Conservation (phyloP, 2,797 vertebrate genomes). For the Mastacembelus armatus region DNA sequence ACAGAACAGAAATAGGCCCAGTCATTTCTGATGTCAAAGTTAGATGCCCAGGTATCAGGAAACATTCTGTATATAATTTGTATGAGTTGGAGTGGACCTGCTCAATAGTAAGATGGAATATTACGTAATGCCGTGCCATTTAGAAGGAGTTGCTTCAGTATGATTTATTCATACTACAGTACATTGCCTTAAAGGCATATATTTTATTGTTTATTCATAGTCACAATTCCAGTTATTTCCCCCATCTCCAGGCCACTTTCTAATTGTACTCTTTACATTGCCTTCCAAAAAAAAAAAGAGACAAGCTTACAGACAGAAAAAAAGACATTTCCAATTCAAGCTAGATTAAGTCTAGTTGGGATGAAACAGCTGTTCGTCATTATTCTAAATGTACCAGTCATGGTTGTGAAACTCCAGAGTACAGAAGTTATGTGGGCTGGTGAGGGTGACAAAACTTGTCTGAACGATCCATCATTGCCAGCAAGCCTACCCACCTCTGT, state of each 20-base stretch:
- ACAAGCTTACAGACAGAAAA: too few species aligned
- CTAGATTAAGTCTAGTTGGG: too few species aligned
- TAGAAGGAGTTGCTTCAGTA: not conserved
- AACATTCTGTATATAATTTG: too few species aligned
- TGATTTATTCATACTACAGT: not conserved
- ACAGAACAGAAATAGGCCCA: too few species aligned
- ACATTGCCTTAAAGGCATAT: not conserved
- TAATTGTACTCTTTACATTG: too few species aligned
- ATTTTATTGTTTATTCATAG: not conserved
- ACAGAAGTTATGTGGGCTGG: conserved; percentile 66
- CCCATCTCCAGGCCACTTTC: not conserved
- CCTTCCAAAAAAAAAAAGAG: too few species aligned
- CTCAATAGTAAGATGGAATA: not conserved
- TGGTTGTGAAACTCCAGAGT: conserved; percentile 25
- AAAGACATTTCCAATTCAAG: too few species aligned
- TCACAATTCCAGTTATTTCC: not conserved
- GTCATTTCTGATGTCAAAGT: too few species aligned
- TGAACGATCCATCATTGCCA: conserved; percentile 72
- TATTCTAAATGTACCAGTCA: not conserved
- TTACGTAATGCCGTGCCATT: not conserved
- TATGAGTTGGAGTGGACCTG: too few species aligned
- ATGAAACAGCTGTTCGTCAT: conserved; percentile 23
- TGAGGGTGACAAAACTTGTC: conserved; percentile 47
- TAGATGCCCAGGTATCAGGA: too few species aligned
- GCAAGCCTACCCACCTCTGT: conserved; percentile 64